These are phyloP conservation scores for Hucho hucho DNA, from an alignment of 2,113 vertebrate genomes.

Conservation along the genomic window DNA sequence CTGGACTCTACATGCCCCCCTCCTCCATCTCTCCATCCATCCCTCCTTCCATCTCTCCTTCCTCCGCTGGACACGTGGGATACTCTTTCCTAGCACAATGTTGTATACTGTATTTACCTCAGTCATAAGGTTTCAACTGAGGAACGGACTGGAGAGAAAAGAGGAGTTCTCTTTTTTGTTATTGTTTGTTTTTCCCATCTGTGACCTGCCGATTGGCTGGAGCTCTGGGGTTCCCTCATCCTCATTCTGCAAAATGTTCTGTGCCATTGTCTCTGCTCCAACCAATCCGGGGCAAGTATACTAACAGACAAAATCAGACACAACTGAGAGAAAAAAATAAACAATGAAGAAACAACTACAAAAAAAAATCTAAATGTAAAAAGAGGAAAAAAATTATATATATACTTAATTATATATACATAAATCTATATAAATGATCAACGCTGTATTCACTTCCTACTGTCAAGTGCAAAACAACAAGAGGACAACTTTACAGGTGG, in stretches of 20 bases:
- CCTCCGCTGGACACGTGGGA: slow-evolving; percentile 75
- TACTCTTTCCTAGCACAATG: slow-evolving; percentile 89
- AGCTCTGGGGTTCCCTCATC: slow-evolving; percentile 63
- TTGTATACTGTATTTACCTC: slow-evolving; percentile 87
- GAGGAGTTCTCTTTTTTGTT: slow-evolving; percentile 51
- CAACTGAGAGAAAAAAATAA: slow-evolving; percentile 26
- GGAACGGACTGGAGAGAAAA: slow-evolving; percentile 64
- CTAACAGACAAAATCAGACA: slow-evolving; percentile 50
- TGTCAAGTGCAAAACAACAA: slow-evolving; percentile 81
- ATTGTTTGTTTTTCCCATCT: slow-evolving; percentile 49
- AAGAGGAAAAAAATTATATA: slow-evolving; percentile 53
- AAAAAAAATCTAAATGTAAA: slow-evolving; percentile 59
- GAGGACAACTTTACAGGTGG: slow-evolving; percentile 69
- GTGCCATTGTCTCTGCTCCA: slow-evolving; percentile 75
- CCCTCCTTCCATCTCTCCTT: not conserved
- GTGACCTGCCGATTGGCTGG: slow-evolving; percentile 40
- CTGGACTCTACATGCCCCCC: slow-evolving; percentile 64
- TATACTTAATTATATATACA: slow-evolving; percentile 70
- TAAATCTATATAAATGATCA: slow-evolving; percentile 73
- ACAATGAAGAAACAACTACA: slow-evolving; percentile 33
- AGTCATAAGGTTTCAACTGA: slow-evolving; percentile 78
- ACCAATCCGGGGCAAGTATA: slow-evolving; percentile 67
- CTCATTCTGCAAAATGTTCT: slow-evolving; percentile 80
- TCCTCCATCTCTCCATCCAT: slow-evolving; percentile 15
- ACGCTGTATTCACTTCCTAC: slow-evolving; percentile 82